Evolutionary conservation across 2,888 invertebrate genomes (phyloP).

Genomic region (Flexamia atlantica): DNA sequence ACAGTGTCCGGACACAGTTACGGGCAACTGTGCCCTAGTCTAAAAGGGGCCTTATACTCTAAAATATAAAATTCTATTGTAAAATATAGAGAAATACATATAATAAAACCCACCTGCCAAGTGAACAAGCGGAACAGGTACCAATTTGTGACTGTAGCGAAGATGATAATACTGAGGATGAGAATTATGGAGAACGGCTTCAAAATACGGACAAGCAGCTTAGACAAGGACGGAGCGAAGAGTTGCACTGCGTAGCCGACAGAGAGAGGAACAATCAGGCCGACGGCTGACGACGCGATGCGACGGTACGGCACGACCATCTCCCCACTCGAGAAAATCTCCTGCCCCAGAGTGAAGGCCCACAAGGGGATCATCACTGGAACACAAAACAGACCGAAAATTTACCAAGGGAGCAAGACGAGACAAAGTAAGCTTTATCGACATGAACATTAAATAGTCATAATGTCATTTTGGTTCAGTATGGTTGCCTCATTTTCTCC

Average conservation of each 20-base stretch:
- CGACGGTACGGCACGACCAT: conserved; percentile 88
- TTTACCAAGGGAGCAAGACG: no score
- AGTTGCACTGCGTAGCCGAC: conserved; percentile 83
- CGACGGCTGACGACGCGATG: conserved; percentile 85
- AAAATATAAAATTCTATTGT: no score
- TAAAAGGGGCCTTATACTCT: no score
- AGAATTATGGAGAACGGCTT: conserved; percentile 90
- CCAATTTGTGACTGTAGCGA: conserved; percentile 92
- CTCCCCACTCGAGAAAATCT: conserved; percentile 82
- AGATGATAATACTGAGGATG: conserved; percentile 89
- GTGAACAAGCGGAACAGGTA: conserved; percentile 93
- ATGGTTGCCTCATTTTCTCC: no score
- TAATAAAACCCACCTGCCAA: conserved; percentile 83
- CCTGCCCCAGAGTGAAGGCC: conserved; percentile 91
- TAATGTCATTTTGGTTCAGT: no score
- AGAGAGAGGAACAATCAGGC: conserved; percentile 86
- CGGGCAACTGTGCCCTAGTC: no score
- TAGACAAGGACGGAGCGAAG: conserved; percentile 76
- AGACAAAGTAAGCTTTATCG: no score
- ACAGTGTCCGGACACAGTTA: no score
- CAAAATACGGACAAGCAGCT: conserved; percentile 86
- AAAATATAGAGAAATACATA: no score
- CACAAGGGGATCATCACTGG: conserved; percentile 92
- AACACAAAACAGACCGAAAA: conserved; percentile 72
- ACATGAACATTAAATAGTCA: no score